Base-by-base conservation (phyloP, 2,113 vertebrate species). In the Corythoichthys intestinalis region DNA sequence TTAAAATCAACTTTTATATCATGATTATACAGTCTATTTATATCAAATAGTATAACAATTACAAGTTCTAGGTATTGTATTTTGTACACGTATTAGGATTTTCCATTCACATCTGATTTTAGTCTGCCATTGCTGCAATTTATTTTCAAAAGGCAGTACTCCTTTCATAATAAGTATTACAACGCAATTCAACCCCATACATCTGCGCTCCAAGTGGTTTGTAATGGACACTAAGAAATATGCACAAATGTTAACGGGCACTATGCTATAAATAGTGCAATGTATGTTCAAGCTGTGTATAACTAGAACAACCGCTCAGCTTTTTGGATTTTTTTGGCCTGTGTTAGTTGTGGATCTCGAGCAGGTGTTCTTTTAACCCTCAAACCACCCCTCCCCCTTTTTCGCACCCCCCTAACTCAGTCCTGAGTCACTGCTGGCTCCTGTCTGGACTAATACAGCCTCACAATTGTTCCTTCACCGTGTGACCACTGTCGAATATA, bases 381-480 rank as follows among this genome's bases (percentile, higher is more conserved):
- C 10, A 20, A 11, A 28, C 47, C 48, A 37, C 14, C 17, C 57
- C 6, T 4, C 34, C 6, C 65, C 2, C 9, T 48, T 3, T 53
- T 59, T 67, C 48, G 20, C 69, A 46, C 48, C 58, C 47, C 67
- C 61, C 39, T 70, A 62, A 72, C 0, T 65, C 70, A 58, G 61
- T 76, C 69, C 46, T 68, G 67, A 78, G 48, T 54, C 79, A 81
- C 79, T 80, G 69, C 76, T 41, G 62, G 38, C 75, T 79, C 67
- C 73, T 67, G 69, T 67, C 39, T 67, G 74, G 71, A 85, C 83
- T 39, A 66, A 83, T 75, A 77, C 74, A 58, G 75, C 74, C 70
- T 76, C 20, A 69, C 70, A 4, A 66, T 62, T 67, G 71, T 77
- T 87, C 76, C 38, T 83, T 86, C 82, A 63, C 82, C 74, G 71